A percentile compares a stretch with the other conserved stretches of the same genome.
Evolutionary conservation across 2,888 invertebrate species (phyloP).

Genomic region (Hetaerina titia): DNA sequence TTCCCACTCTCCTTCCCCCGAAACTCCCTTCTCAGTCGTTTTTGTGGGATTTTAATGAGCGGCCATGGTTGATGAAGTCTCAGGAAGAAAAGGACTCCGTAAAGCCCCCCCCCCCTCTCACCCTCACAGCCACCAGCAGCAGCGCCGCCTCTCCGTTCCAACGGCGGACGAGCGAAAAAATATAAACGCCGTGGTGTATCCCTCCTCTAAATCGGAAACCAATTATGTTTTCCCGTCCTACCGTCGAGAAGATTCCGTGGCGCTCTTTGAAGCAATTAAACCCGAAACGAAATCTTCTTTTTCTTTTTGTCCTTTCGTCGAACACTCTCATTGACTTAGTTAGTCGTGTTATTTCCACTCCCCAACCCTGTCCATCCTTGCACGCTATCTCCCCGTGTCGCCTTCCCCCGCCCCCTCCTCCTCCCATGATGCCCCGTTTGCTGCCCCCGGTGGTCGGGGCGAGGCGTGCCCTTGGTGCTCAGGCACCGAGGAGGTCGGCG

Average conservation of each 20-base stretch:
- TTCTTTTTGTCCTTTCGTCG: no score
- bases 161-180: background rate
- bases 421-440: no score
- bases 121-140: background rate
- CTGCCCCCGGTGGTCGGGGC: no score
- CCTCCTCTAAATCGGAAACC: background rate
- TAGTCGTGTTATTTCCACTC: no score
- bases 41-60: slow-evolving; percentile 27
- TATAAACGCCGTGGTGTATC: background rate
- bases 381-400: no score
- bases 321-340: no score
- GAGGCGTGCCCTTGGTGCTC: no score
- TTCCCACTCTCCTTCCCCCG: background rate
- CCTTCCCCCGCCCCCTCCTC: no score
- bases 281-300: background rate
- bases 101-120: background rate
- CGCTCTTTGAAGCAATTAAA: background rate
- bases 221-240: background rate
- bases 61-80: background rate
- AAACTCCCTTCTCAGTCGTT: background rate
- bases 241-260: background rate
- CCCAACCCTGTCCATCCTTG: no score
- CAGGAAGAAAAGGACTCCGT: background rate
- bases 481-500: no score
- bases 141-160: background rate